Base-by-base conservation (phyloP, 1,140 invertebrate species). In the Dryas iulia region DNA sequence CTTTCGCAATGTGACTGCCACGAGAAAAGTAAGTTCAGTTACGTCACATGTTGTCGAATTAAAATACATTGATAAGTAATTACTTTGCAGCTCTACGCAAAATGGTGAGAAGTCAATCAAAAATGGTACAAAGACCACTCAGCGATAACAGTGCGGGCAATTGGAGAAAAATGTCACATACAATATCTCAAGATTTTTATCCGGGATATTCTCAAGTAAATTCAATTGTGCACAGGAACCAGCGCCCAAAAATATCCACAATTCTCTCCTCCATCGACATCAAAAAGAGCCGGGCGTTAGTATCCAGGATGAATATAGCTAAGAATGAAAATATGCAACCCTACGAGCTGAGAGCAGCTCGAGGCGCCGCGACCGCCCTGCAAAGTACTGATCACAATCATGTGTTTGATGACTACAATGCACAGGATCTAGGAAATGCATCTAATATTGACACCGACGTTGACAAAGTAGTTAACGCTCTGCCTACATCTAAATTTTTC, bases 121-220 rank as follows among this genome's bases (percentile, higher is more conserved):
- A 90, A 78, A 90, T 90, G 87, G 78, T 90, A 6, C 84, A 83
- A 65, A 79, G 71, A 58, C 81, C 85, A 1, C 86, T 88, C 58
- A 84, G 80, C 68, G 81, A 84, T 1, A 74, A 18, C 10, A 60
- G 39, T 53, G 58, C 23, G 18, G 26, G 71, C 1, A 53, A 26
- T 39, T 78, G 73, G 72, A 76, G 33, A 26, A 83, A 77, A 58
- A 65, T 61, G 1, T 65, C 66, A 14, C 11, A 57, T 23, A 47
- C 52, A 28, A 65, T 35, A 11, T 31, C 71, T 26, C 66, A 59
- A 47, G 61, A 64, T 12, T 66, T 56, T 28, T 80, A 78, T 47
- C 78, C 82, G 10, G 76, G 74, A 2, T 77, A 77, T 39, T 53
- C 77, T 10, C 78, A 84, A 76, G 67, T 71, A 2, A 86, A 84